phyloP scores from a whole-genome alignment of 2,113 vertebrate species.

The Saguinus imperator region DNA sequence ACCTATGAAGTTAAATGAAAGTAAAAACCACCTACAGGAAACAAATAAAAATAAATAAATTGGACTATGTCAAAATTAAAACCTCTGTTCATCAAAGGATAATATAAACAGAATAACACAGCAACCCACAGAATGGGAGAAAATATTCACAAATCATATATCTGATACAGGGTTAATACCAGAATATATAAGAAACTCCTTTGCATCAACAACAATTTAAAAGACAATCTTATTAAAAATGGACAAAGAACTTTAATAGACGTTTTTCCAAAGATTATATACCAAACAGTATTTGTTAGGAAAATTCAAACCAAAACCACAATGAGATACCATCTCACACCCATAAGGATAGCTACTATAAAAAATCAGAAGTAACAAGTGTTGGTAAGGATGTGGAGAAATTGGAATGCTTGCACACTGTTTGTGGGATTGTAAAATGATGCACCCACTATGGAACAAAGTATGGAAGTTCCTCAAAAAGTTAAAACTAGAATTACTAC shows the following conservation, averaged over 20 bases:
- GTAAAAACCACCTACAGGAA: background rate
- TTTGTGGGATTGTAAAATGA: background rate
- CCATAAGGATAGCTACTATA: background rate
- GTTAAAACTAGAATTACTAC: background rate
- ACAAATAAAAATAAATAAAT: constrained; percentile 5
- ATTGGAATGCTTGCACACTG: background rate
- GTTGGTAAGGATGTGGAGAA: background rate
- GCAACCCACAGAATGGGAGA: background rate
- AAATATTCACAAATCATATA: background rate
- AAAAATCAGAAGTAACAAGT: background rate
- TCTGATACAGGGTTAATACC: background rate
- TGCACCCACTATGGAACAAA: background rate
- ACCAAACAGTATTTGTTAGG: background rate
- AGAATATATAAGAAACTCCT: background rate
- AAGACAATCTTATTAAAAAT: background rate
- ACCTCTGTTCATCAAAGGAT: background rate
- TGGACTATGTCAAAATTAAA: background rate
- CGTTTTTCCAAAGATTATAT: background rate
- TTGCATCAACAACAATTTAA: background rate
- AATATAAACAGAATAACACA: background rate
- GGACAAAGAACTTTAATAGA: background rate
- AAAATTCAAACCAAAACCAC: background rate
- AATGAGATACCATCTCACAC: background rate
- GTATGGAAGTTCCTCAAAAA: background rate
- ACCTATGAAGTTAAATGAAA: background rate